A percentile compares a stretch with the other conserved stretches of the same genome.
Conservation (phyloP, 1,140 invertebrate species). For the Metopolophium dirhodum region DNA sequence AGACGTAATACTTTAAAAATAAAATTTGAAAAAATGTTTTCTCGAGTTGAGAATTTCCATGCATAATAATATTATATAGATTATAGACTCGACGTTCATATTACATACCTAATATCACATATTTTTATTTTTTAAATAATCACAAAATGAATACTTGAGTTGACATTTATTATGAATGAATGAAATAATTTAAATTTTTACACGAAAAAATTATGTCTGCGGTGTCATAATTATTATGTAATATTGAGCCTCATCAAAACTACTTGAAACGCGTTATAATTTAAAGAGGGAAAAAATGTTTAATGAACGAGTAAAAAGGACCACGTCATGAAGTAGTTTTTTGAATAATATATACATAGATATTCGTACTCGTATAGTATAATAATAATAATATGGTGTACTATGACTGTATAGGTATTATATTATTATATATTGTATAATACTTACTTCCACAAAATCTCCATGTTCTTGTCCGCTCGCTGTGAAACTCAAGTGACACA, state of each 20-base stretch:
- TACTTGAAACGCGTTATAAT: neutral
- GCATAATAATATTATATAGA: neutral
- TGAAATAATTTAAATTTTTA: neutral
- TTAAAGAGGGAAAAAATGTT: neutral
- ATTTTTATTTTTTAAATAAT: neutral
- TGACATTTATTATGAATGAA: neutral
- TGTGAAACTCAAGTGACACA: conserved; percentile 88
- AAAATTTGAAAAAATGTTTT: neutral
- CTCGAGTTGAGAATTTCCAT: neutral
- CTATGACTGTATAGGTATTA: neutral
- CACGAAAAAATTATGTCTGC: neutral
- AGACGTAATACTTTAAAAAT: neutral
- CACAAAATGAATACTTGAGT: neutral
- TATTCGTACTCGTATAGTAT: neutral
- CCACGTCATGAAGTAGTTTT: neutral
- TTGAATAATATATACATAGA: neutral
- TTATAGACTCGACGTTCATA: neutral
- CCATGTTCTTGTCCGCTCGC: conserved; percentile 83
- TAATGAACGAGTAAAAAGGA: conserved; percentile 5
- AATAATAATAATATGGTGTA: neutral
- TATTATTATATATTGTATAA: neutral
- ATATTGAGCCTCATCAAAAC: neutral
- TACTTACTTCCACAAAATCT: conserved; percentile 78
- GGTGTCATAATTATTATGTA: neutral
- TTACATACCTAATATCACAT: neutral